A percentile compares a stretch with the other conserved stretches of the same genome.
Conservation (phyloP, 1,140 invertebrate genomes). For the Neodiprion virginianus region DNA sequence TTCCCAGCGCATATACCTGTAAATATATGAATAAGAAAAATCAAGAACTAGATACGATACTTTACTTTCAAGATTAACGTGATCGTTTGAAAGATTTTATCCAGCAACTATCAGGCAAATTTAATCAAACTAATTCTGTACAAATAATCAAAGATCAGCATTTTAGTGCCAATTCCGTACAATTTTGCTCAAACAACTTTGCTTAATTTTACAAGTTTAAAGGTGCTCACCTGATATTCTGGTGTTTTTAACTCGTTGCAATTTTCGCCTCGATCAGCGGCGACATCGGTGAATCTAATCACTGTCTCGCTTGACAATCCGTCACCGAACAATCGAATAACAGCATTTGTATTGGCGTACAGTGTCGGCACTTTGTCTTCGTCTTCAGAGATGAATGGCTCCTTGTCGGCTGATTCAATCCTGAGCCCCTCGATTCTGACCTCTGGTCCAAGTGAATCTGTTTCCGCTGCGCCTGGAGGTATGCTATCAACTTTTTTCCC, state of each 20-base stretch:
- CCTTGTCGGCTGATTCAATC: slow-evolving; percentile 68
- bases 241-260: slow-evolving; percentile 57
- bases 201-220: too few relatives aligned
- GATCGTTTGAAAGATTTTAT: too few relatives aligned
- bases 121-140: neutral
- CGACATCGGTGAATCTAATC: slow-evolving; percentile 74
- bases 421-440: slow-evolving; percentile 66
- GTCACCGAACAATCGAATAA: slow-evolving; percentile 77
- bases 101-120: neutral
- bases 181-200: too few relatives aligned
- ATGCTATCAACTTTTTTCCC: too few relatives aligned
- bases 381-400: slow-evolving; percentile 65
- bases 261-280: slow-evolving; percentile 56
- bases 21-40: neutral
- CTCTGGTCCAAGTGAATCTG: neutral
- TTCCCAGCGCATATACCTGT: slow-evolving; percentile 21
- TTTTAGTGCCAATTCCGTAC: too few relatives aligned
- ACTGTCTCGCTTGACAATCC: slow-evolving; percentile 71
- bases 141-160: too few relatives aligned
- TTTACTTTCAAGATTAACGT: too few relatives aligned
- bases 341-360: slow-evolving; percentile 64
- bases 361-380: slow-evolving; percentile 73
- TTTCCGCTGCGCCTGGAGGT: too few relatives aligned
- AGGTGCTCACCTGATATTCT: slow-evolving; percentile 50
- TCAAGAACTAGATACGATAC: neutral